Evolutionary conservation across 2,888 invertebrate species (phyloP).

Genomic region (Lissonota sp.): DNA sequence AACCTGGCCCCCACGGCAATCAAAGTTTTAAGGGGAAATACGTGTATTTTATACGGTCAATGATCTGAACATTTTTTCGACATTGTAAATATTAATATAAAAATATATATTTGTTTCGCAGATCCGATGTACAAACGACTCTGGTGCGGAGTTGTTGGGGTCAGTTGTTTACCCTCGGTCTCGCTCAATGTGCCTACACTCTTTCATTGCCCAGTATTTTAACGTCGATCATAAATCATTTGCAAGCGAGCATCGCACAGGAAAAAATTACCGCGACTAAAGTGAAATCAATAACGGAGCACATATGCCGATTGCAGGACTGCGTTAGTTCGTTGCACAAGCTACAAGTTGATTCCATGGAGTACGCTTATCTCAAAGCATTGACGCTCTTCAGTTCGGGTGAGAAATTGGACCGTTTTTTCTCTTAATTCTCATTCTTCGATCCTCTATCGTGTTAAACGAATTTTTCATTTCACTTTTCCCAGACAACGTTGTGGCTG

Average conservation of each 20-base stretch:
- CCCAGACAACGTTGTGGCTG: constrained; percentile 80
- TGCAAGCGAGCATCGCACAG: constrained; percentile 90
- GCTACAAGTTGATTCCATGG: constrained; percentile 91
- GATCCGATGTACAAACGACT: constrained; percentile 92
- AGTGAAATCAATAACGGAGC: constrained; percentile 91
- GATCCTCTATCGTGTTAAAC: neutral
- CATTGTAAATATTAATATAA: too few relatives aligned
- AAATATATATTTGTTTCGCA: constrained; percentile 79
- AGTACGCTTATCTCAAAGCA: constrained; percentile 95
- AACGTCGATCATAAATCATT: constrained; percentile 92
- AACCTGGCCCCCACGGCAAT: too few relatives aligned
- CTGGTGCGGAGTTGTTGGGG: constrained; percentile 96
- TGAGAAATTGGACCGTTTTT: constrained; percentile 76
- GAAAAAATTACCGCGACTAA: constrained; percentile 92
- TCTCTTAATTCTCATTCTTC: neutral
- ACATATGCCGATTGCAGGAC: constrained; percentile 93
- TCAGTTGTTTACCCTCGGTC: constrained; percentile 94
- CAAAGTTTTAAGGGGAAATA: too few relatives aligned
- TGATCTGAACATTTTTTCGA: too few relatives aligned
- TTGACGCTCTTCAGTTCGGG: constrained; percentile 93
- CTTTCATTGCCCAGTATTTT: constrained; percentile 92
- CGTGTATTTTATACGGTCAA: too few relatives aligned
- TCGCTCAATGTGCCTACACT: constrained; percentile 93
- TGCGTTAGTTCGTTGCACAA: constrained; percentile 91
- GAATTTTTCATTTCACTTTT: constrained; percentile 25